Base-by-base conservation (phyloP, 2,113 vertebrate genomes). In the Heteronetta atricapilla region DNA sequence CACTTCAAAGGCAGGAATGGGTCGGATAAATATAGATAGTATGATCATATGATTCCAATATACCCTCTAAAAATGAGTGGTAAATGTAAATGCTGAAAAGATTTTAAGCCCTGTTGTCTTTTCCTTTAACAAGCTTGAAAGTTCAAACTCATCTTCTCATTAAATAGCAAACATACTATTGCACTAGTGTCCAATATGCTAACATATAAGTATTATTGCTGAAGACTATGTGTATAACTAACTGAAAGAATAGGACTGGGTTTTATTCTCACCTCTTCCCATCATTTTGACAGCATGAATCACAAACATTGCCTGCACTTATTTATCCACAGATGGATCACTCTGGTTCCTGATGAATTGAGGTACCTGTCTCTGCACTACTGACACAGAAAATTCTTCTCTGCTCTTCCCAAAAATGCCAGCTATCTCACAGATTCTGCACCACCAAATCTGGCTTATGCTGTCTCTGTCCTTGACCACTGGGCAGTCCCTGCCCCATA, bases 1-100 rank as follows among this genome's bases (percentile, higher is more conserved):
- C 29, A 80, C 20, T 91, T 95, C 59, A 85, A 96, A 95, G 63
- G 53, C 46, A 90, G 48, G 52, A 93, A 87, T 8, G 4, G 44
- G 13, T 82, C 62, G 87, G 62, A 90, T 74, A 91, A 89, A 89
- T 60, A 72, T 56, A 94, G 60, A 88, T 0, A 86, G n/a, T 6
- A 38, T 6, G 26, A 66, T 75, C 34, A 53, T 23, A 68, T 26
- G 28, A 94, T 53, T 89, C 56, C 59, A 91, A 55, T 66, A 81
- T 5, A 78, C 4, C 7, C 63, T 81, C 29, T 36, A 88, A 85
- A 91, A 86, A 58, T 29, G 20, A 66, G 19, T 21, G 52, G 17
- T 16, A 69, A 87, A 80, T 21, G 58, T 42, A 66, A 58, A 89
- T 23, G 16, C 42, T 53, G 38, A 76, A 92, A 42, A 95, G 29